Conservation (phyloP, 2,888 invertebrate species). For the Lacanobia wlatinum region DNA sequence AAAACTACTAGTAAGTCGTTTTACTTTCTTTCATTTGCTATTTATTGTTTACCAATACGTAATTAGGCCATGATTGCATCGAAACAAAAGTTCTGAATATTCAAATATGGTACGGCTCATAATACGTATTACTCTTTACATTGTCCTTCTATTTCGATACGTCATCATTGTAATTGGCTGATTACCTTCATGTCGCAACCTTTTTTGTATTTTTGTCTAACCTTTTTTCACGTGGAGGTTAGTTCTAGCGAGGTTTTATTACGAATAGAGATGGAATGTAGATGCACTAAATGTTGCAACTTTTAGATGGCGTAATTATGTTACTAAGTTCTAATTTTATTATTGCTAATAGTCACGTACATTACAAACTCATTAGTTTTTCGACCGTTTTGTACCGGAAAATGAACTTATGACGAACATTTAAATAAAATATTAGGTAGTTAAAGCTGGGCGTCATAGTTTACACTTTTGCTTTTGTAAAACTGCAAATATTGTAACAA, state of each 20-base stretch:
- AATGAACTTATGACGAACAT: not conserved
- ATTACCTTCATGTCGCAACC: conserved; percentile 67
- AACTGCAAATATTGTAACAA: not conserved
- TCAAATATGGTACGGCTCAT: conserved; percentile 32
- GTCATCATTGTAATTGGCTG: conserved; percentile 68
- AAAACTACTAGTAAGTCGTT: conserved; percentile 81
- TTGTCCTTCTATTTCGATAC: conserved; percentile 67
- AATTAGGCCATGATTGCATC: conserved; percentile 17
- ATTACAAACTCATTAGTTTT: not conserved
- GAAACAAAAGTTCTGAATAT: conserved; percentile 14
- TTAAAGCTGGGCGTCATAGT: not conserved
- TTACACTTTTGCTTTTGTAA: not conserved
- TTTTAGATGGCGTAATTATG: conserved; percentile 10
- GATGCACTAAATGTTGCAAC: conserved; percentile 7
- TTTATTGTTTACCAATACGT: conserved; percentile 41
- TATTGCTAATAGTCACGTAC: not conserved
- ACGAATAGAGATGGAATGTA: not conserved
- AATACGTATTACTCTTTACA: conserved; percentile 52
- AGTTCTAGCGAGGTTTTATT: conserved; percentile 36
- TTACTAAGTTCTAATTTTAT: not conserved
- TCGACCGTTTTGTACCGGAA: not conserved
- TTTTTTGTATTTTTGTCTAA: conserved; percentile 58
- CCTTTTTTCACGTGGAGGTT: conserved; percentile 61
- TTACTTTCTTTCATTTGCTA: conserved; percentile 26
- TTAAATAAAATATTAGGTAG: not conserved